Evolutionary conservation across 1,140 invertebrate species (phyloP), one percentile per base, ranked within the genome.

Genomic region (Magallana angulata): DNA sequence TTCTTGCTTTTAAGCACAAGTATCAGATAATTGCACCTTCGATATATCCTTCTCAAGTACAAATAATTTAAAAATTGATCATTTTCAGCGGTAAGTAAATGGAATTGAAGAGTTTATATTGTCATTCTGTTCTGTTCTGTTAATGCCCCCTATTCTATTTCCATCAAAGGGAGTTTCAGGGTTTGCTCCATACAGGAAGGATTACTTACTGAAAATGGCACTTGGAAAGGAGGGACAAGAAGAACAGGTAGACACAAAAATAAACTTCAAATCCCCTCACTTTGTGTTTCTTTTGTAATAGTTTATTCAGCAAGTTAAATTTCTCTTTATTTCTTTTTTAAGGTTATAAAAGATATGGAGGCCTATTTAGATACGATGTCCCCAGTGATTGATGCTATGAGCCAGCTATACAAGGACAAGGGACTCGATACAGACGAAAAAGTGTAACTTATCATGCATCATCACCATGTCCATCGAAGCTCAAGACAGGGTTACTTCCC

Each of bases 161-260:
- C 24, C 36, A 7, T 36, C 14, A 24, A 48, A 76, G 68, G 68
- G 68, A 76, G 68, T 76, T 24, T 76, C 68, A 30, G 36, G 24
- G 11, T 76, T 76, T 30, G 68, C 68, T 30, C 68, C 68, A 76
- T 76, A 76, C 24, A 76, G 68, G 24, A 76, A 76, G 24, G 68
- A 76, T 76, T 76, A 30, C 68, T 76, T 76, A 76, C 36, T 76
- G 68, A 76, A 76, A 30, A 76, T 76, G 68, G 68, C 68, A 36
- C 36, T 76, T 30, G 68, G 68, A 76, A 76, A 76, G 24, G 68
- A 76, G 30, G 68, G 68, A 76, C 12, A 30, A 24, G 68, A 76
- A 30, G 68, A 76, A 36, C 68, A 76, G 11, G 68, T 76, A 36
- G 12, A 30, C 18, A 64, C 7, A 62, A 7, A 62, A n/a, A 48